Evolutionary conservation across 2,797 vertebrate genomes (phyloP).

Genomic region (Cyprinodon diabolis): DNA sequence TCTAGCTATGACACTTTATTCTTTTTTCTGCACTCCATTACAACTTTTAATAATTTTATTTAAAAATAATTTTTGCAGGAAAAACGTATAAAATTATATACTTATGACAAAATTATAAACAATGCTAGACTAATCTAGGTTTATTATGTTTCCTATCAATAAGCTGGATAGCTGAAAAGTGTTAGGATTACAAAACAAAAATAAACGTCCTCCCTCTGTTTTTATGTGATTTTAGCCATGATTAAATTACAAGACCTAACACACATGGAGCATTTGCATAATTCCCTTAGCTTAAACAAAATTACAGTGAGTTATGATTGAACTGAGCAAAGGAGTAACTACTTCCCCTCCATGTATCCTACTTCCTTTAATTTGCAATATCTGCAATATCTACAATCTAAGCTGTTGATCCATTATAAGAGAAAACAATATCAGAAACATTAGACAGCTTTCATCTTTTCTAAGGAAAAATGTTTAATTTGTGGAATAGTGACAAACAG

Average conservation of each 20-base stretch:
- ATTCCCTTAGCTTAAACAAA: conserved; percentile 53
- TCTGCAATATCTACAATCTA: conserved; percentile 22
- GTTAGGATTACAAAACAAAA: conserved; percentile 16
- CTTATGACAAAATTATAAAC: no score
- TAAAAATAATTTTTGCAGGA: no score
- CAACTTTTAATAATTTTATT: no score
- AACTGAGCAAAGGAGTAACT: conserved; percentile 44
- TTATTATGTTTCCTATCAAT: neutral
- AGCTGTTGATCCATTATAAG: conserved; percentile 28
- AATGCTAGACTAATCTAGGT: neutral
- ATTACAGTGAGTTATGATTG: conserved; percentile 55
- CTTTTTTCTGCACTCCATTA: neutral
- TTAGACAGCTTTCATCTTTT: conserved; percentile 21
- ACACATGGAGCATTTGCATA: conserved; percentile 63
- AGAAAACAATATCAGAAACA: conserved; percentile 24
- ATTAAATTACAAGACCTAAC: conserved; percentile 58
- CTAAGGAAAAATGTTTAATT: conserved; percentile 26
- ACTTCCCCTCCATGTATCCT: conserved; percentile 8
- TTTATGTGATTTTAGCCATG: conserved; percentile 56
- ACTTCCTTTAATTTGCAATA: conserved; percentile 11
- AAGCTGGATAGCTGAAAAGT: conserved; percentile 6
- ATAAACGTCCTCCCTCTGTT: conserved; percentile 29
- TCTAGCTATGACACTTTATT: neutral
- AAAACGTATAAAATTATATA: no score
- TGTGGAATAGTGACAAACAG: neutral